Conservation (phyloP, 2,113 vertebrate genomes). For the Shinisaurus crocodilurus region DNA sequence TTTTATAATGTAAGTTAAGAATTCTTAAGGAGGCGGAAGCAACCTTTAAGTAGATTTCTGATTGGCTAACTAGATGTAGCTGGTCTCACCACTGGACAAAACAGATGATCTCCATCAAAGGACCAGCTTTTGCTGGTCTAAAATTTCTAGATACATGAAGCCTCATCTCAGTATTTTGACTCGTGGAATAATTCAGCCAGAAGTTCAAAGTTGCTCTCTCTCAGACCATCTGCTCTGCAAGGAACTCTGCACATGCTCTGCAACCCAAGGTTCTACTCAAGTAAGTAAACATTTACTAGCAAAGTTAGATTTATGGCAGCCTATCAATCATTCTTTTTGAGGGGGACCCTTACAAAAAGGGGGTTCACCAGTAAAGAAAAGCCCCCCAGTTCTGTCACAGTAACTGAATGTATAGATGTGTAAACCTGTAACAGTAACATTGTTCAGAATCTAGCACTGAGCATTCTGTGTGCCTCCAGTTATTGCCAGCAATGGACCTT, state of each 20-base stretch:
- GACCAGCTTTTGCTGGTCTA: not conserved
- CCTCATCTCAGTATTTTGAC: not conserved
- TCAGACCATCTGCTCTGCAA: too few relatives aligned
- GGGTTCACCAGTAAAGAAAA: not conserved
- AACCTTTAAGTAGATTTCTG: too few relatives aligned
- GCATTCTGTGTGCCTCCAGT: not conserved
- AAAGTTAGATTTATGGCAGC: not conserved
- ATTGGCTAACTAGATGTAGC: not conserved
- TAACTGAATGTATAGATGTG: not conserved
- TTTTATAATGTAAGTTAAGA: too few relatives aligned
- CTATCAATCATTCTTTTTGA: too few relatives aligned
- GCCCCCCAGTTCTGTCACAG: not conserved
- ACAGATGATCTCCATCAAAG: not conserved
- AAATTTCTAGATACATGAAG: not conserved
- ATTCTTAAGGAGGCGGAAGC: too few relatives aligned
- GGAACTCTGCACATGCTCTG: not conserved
- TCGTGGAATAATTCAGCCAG: not conserved
- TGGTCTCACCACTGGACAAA: not conserved
- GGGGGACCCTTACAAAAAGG: not conserved
- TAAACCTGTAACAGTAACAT: not conserved
- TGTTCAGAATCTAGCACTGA: not conserved
- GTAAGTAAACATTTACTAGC: not conserved
- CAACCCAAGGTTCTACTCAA: not conserved
- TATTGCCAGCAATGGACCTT: not conserved
- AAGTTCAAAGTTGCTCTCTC: not conserved